Percentiles rank a stretch among this genome's conserved stretches.
Conservation (phyloP, 2,888 invertebrate genomes). For the Sphecodes monilicornis region DNA sequence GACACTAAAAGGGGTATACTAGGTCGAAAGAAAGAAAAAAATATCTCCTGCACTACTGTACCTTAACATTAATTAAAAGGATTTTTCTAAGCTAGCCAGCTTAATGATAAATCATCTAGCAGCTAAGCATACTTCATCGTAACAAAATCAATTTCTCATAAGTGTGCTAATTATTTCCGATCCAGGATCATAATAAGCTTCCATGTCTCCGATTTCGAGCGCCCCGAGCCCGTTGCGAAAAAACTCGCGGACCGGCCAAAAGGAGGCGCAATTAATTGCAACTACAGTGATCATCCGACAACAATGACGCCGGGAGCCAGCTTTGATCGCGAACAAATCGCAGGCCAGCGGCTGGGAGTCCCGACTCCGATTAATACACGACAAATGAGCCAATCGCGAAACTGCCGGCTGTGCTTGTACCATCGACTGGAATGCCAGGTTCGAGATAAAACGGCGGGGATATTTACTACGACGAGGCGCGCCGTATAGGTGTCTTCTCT, state of each 20-base stretch:
- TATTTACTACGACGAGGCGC: constrained; percentile 25
- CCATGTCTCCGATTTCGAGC: neutral
- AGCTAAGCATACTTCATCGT: too few species aligned
- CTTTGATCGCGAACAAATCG: constrained; percentile 30
- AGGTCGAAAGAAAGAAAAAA: too few species aligned
- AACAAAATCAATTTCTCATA: too few species aligned
- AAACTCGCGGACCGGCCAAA: neutral
- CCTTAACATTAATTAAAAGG: too few species aligned
- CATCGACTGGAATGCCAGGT: constrained; percentile 52
- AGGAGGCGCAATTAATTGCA: neutral
- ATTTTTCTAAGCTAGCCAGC: too few species aligned
- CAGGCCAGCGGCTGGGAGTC: constrained; percentile 13
- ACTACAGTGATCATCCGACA: neutral
- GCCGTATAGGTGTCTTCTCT: constrained; percentile 14
- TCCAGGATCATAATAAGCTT: neutral
- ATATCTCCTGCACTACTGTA: too few species aligned
- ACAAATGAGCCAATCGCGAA: constrained; percentile 54
- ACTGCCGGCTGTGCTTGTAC: constrained; percentile 30
- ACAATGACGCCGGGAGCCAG: neutral
- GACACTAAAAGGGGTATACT: too few species aligned
- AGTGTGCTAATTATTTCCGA: too few species aligned
- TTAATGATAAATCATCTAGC: too few species aligned
- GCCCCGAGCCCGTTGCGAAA: neutral
- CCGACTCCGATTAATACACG: constrained; percentile 50
- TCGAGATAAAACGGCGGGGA: constrained; percentile 49